Percentiles rank a stretch among this genome's conserved stretches.
phyloP scores from a whole-genome alignment of 2,113 vertebrate species.

The Pedionomus torquatus region DNA sequence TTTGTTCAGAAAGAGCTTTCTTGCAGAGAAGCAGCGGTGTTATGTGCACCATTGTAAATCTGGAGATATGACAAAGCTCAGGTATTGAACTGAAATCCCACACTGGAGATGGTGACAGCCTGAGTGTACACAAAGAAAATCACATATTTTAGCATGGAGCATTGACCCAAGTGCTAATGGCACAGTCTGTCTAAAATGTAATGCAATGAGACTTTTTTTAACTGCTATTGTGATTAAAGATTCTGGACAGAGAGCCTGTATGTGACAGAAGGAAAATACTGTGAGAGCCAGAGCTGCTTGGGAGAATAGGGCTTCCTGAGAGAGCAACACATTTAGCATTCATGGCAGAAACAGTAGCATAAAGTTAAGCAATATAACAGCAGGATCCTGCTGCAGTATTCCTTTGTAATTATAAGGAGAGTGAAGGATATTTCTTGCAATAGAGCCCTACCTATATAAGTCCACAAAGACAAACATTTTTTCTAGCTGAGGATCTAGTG shows the following conservation, averaged over 20 bases:
- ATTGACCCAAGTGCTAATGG: background rate
- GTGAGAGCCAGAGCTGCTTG: background rate
- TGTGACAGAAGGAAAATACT: background rate
- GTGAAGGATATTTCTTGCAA: background rate
- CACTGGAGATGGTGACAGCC: background rate
- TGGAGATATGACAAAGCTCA: background rate
- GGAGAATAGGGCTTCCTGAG: background rate
- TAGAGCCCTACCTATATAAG: background rate
- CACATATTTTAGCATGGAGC: background rate
- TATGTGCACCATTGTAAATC: background rate
- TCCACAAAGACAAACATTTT: background rate
- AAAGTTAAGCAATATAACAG: background rate
- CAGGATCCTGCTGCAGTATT: background rate
- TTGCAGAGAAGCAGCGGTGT: background rate
- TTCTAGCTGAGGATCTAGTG: background rate
- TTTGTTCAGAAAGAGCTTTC: background rate
- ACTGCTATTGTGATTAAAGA: background rate
- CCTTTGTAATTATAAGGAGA: background rate
- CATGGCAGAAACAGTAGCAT: background rate
- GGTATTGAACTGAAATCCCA: background rate
- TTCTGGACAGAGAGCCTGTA: background rate
- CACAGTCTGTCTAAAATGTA: background rate
- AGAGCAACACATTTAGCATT: background rate
- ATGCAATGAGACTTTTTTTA: background rate
- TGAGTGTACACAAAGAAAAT: background rate